Percentiles rank a stretch among this genome's conserved stretches.
phyloP scores from a whole-genome alignment of 2,113 vertebrate genomes.

The Crotalus tigris region DNA sequence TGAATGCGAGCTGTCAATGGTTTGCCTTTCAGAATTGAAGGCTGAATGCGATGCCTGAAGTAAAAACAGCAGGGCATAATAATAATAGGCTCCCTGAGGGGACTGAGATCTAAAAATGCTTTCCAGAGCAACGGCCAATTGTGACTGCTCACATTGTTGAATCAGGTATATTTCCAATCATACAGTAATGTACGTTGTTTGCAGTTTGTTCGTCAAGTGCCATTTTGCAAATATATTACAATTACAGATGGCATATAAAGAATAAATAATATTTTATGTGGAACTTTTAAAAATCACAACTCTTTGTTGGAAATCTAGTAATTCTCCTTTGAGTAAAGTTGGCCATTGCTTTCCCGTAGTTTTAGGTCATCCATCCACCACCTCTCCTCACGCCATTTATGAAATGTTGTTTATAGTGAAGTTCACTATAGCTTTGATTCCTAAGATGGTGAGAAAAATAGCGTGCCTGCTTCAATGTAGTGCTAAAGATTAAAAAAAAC shows the following conservation, averaged over 20 bases:
- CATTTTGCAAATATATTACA: neutral
- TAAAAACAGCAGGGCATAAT: constrained; percentile 22
- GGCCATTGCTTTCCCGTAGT: neutral
- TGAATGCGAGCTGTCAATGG: constrained; percentile 1
- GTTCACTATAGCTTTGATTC: neutral
- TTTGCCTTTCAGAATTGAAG: constrained; percentile 22
- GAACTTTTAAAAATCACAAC: neutral
- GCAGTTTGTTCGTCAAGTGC: neutral
- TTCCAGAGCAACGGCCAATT: neutral
- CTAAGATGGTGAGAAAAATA: neutral
- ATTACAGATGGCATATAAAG: neutral
- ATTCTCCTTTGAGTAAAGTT: neutral
- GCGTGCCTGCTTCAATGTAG: neutral
- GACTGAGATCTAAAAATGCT: neutral
- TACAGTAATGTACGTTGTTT: neutral
- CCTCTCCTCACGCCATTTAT: neutral
- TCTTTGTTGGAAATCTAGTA: neutral
- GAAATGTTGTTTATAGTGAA: neutral
- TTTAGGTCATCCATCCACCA: neutral
- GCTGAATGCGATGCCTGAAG: neutral
- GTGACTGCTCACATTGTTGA: neutral
- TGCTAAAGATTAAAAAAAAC: neutral
- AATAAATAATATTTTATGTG: neutral
- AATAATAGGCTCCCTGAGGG: constrained; percentile 13
- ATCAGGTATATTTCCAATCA: constrained; percentile 4